Conservation (phyloP, 1,140 invertebrate genomes). For the Drosophila kurseongensis region DNA sequence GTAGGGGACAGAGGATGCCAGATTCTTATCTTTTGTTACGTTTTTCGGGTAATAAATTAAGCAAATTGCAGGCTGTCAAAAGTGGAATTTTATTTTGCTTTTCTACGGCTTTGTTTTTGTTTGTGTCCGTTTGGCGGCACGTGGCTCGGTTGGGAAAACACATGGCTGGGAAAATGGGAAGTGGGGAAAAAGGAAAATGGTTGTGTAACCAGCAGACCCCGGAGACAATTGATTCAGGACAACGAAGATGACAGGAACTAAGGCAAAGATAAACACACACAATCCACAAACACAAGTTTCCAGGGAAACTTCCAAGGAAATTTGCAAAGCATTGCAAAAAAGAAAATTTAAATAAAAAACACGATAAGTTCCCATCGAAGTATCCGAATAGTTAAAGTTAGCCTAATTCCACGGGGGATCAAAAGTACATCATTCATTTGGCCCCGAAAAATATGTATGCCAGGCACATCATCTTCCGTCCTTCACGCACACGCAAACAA, state of each 20-base stretch:
- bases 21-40: conserved; percentile 37
- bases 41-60: conserved; percentile 66
- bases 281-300: neutral
- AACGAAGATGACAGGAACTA: conserved; percentile 3
- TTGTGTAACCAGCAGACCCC: conserved; percentile 23
- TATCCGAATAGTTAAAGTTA: conserved; percentile 31
- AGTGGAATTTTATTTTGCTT: conserved; percentile 49
- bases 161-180: conserved; percentile 16
- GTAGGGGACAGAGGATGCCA: conserved; percentile 11
- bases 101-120: conserved; percentile 45
- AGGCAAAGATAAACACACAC: conserved; percentile 10
- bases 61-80: conserved; percentile 70
- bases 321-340: conserved; percentile 33
- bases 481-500: conserved; percentile 60
- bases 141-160: conserved; percentile 41
- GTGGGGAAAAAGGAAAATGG: neutral
- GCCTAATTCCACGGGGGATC: conserved; percentile 25
- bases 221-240: conserved; percentile 30
- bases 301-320: conserved; percentile 25
- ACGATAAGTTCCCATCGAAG: conserved; percentile 6
- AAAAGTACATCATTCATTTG: conserved; percentile 35
- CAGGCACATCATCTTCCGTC: conserved; percentile 11
- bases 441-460: neutral
- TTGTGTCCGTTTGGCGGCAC: conserved; percentile 31
- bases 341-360: conserved; percentile 22